Percentiles rank a stretch among this genome's conserved stretches.
These are phyloP conservation scores for Andricus grossulariae DNA, from an alignment of 1,140 invertebrate species.

Conservation along the genomic window DNA sequence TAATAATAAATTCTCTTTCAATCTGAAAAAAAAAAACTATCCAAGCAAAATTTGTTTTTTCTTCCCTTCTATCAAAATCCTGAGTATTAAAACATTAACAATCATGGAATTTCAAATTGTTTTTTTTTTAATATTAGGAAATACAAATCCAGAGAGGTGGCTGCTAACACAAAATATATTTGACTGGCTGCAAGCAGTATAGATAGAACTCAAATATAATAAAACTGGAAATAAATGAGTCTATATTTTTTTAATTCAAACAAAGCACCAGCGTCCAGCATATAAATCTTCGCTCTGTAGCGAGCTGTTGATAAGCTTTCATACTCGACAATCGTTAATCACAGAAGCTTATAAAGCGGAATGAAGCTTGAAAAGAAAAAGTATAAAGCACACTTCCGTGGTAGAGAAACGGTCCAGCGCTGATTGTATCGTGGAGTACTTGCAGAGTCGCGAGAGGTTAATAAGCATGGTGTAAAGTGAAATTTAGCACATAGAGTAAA, in stretches of 20 bases:
- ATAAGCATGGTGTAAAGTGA: background rate
- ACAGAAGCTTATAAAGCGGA: slow-evolving; percentile 23
- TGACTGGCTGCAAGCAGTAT: background rate
- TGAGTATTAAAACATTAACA: too few relatives aligned
- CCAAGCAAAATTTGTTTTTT: too few relatives aligned
- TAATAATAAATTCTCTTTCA: too few relatives aligned
- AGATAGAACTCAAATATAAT: background rate
- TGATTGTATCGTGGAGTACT: background rate
- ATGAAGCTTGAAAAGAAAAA: slow-evolving; percentile 19
- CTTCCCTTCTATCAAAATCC: too few relatives aligned
- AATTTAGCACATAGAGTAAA: background rate
- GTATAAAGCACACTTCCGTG: slow-evolving; percentile 9
- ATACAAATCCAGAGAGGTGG: too few relatives aligned
- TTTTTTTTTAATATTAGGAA: too few relatives aligned
- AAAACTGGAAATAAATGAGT: slow-evolving; percentile 4
- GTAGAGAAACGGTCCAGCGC: background rate
- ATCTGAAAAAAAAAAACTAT: too few relatives aligned
- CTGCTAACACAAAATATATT: background rate
- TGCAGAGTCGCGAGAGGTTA: background rate
- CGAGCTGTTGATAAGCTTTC: slow-evolving; percentile 24
- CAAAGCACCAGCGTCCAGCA: slow-evolving; percentile 3
- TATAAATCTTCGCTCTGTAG: slow-evolving; percentile 7
- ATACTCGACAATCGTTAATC: slow-evolving; percentile 25
- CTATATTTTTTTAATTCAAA: slow-evolving; percentile 11
- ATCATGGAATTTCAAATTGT: too few relatives aligned